A percentile compares a stretch with the other conserved stretches of the same genome.
Evolutionary conservation across 2,113 vertebrate genomes (phyloP).

Genomic region (Chionomys nivalis): DNA sequence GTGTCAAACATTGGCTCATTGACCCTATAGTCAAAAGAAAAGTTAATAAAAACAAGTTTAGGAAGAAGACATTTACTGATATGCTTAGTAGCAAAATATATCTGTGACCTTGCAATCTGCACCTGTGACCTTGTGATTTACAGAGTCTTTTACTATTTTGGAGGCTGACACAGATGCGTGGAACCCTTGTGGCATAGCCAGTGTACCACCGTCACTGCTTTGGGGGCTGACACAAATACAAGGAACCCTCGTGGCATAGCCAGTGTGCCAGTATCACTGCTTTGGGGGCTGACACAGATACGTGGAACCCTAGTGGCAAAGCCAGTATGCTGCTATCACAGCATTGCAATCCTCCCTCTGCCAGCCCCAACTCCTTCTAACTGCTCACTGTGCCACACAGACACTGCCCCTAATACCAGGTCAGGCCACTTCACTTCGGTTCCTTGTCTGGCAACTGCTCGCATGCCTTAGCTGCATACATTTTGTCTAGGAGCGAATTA

Average conservation of each 20-base stretch:
- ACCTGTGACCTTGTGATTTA: fast-evolving
- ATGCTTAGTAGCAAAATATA: not conserved
- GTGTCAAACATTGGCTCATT: slow-evolving; percentile 5
- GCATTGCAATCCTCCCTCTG: not conserved
- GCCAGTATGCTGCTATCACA: not conserved
- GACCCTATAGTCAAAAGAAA: not conserved
- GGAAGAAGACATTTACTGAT: not conserved
- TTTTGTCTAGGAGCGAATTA: not conserved
- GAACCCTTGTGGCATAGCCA: too few relatives aligned
- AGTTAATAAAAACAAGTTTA: not conserved
- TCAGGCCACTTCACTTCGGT: not conserved
- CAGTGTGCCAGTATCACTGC: not conserved
- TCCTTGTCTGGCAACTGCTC: not conserved
- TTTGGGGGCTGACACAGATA: not conserved
- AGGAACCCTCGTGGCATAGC: too few relatives aligned
- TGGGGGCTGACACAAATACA: too few relatives aligned
- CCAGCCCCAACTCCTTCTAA: too few relatives aligned
- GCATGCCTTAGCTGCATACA: not conserved
- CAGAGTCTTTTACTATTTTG: not conserved
- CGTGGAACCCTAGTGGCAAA: fast-evolving
- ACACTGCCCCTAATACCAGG: not conserved
- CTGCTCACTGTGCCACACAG: not conserved
- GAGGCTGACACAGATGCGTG: too few relatives aligned
- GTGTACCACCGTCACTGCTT: not conserved
- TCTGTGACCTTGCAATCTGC: not conserved